These are phyloP conservation scores for Ursus arctos DNA, from an alignment of 2,113 vertebrate species.

Conservation along the genomic window DNA sequence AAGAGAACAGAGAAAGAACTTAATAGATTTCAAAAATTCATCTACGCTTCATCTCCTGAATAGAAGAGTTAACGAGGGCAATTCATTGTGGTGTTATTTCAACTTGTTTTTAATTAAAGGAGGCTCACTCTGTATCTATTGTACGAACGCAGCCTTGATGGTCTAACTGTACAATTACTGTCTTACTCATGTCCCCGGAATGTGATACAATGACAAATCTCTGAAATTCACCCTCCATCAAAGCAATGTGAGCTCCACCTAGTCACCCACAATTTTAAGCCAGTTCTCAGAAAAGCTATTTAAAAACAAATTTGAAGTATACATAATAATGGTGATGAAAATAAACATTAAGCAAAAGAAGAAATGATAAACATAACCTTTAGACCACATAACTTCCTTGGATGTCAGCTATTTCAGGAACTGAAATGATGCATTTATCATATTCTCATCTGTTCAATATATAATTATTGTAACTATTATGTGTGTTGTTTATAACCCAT, in stretches of 20 bases:
- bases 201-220: conserved; percentile 14
- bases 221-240: conserved; percentile 34
- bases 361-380: conserved; percentile 63
- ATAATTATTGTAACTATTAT: conserved; percentile 79
- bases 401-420: conserved; percentile 66
- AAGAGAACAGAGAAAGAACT: background rate
- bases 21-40: conserved; percentile 8
- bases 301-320: conserved; percentile 73
- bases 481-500: conserved; percentile 73
- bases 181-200: background rate
- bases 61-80: background rate
- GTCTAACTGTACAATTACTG: conserved; percentile 44
- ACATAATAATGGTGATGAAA: conserved; percentile 66
- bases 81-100: background rate
- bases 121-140: background rate
- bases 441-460: conserved; percentile 71
- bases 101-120: conserved; percentile 54
- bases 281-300: conserved; percentile 58
- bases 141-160: background rate
- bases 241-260: conserved; percentile 33
- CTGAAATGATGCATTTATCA: conserved; percentile 44
- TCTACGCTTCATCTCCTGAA: background rate
- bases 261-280: conserved; percentile 50
- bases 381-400: conserved; percentile 64
- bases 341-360: conserved; percentile 66